These are phyloP conservation scores for Gallinago undulata DNA, from an alignment of 2,113 vertebrate species.

Conservation along the genomic window DNA sequence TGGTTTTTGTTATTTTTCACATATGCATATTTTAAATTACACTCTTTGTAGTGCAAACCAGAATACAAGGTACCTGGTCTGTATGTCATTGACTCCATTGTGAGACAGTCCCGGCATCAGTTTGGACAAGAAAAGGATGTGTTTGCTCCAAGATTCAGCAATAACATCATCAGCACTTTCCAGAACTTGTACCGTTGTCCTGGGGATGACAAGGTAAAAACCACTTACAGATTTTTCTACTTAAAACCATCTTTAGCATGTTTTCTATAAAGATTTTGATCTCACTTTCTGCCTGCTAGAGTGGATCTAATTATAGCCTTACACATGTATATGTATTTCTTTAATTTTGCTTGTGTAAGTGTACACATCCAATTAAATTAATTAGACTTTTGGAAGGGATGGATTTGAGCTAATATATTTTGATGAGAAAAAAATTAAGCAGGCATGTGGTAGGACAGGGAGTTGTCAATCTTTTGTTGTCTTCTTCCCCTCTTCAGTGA, in stretches of 20 bases:
- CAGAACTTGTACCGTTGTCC: slow-evolving; percentile 98
- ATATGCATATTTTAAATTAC: not conserved
- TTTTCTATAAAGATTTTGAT: not conserved
- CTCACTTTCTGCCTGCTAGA: not conserved
- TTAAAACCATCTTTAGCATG: not conserved
- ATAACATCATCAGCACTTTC: slow-evolving; percentile 97
- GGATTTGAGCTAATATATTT: not conserved
- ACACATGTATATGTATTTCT: not conserved
- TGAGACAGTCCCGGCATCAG: slow-evolving; percentile 96
- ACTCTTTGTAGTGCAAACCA: slow-evolving; percentile 88
- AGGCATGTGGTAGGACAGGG: not conserved
- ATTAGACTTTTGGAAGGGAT: not conserved
- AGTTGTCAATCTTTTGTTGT: not conserved
- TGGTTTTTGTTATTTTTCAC: not conserved
- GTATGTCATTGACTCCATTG: slow-evolving; percentile 98
- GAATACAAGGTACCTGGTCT: slow-evolving; percentile 99
- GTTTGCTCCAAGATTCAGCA: slow-evolving; percentile 98
- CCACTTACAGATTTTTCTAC: not conserved
- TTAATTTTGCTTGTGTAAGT: not conserved
- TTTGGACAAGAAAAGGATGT: slow-evolving; percentile 98
- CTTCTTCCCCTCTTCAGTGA: not conserved
- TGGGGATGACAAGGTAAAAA: slow-evolving; percentile 93
- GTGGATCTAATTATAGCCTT: not conserved
- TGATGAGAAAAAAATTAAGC: not conserved
- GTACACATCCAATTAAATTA: not conserved